Base-by-base conservation (phyloP, 1,140 invertebrate genomes). In the Pentalonia nigronervosa region DNA sequence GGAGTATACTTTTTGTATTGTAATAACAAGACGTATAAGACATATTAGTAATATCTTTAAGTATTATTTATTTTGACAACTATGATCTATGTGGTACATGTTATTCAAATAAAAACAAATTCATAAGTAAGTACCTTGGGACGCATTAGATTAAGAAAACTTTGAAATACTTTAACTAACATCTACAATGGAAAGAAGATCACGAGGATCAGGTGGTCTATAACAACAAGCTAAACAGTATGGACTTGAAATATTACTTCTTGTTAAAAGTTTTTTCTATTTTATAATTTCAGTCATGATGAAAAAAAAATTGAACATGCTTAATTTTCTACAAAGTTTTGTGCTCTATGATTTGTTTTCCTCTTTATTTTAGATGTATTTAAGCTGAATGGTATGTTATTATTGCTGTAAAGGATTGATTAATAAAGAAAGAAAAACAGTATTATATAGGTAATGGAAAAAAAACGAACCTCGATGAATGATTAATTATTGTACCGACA, bases 41-140 rank as follows among this genome's bases (percentile, higher is more conserved):
- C 11, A 67, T 60, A 60, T 67, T 67, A 67, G 11, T 11, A 36
- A 83, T 83, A 83, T 83, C 17, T 7, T 8, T 23, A 36, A 36
- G 34, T 83, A 83, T 83, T 83, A 34, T 83, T 83, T 83, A 36
- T 83, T 36, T 83, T 83, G 76, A 83, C 34, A 36, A 83, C 34
- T 36, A 36, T 83, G 34, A 83, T 36, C 1, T 36, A 67, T 17
- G 60, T 67, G 60, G 60, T 67, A 67, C 76, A 83, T 83, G 20
- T 21, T 36, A 23, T 83, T 83, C 34, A 83, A 36, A 83, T 36
- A 83, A 83, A 81, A 67, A 67, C 60, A 67, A 67, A 67, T 67
- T 67, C 60, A 14, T 17, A 67, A n/a, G 30, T 67, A 60, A 11
- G 60, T 67, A 67, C 11, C 30, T n/a, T 14, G 21, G 14, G 4